Evolutionary conservation across 2,888 invertebrate genomes (phyloP).

Genomic region (Cephus runcator): DNA sequence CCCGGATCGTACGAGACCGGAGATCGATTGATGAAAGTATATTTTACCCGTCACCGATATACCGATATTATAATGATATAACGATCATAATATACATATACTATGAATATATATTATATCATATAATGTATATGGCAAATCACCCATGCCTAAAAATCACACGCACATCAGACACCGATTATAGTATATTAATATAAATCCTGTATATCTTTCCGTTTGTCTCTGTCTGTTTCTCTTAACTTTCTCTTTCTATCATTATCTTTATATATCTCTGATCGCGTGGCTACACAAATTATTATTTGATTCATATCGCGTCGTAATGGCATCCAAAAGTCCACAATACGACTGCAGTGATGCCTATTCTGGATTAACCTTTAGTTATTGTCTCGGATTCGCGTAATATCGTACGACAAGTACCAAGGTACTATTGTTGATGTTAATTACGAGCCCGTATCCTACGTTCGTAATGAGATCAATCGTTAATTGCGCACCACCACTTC

Average conservation of each 20-base stretch:
- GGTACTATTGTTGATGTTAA: background rate
- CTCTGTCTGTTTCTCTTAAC: background rate
- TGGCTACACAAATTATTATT: background rate
- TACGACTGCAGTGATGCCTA: constrained; percentile 67
- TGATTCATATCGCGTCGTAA: constrained; percentile 17
- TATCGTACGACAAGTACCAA: background rate
- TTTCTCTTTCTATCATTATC: background rate
- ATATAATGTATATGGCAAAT: background rate
- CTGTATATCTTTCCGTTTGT: background rate
- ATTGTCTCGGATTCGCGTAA: background rate
- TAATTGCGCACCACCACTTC: background rate
- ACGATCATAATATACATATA: constrained; percentile 10
- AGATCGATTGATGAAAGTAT: background rate
- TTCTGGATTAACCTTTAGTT: constrained; percentile 57
- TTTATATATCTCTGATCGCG: background rate
- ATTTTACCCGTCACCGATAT: constrained; percentile 13
- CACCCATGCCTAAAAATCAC: background rate
- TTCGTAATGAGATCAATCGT: background rate
- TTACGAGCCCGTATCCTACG: background rate
- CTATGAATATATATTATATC: constrained; percentile 15
- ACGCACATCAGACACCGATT: background rate
- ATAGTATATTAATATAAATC: background rate
- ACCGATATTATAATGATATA: background rate
- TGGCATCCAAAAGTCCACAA: constrained; percentile 67
- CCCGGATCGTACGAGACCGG: background rate